These are phyloP conservation scores for Eubasilissa regina DNA, from an alignment of 1,140 invertebrate species.

Conservation along the genomic window DNA sequence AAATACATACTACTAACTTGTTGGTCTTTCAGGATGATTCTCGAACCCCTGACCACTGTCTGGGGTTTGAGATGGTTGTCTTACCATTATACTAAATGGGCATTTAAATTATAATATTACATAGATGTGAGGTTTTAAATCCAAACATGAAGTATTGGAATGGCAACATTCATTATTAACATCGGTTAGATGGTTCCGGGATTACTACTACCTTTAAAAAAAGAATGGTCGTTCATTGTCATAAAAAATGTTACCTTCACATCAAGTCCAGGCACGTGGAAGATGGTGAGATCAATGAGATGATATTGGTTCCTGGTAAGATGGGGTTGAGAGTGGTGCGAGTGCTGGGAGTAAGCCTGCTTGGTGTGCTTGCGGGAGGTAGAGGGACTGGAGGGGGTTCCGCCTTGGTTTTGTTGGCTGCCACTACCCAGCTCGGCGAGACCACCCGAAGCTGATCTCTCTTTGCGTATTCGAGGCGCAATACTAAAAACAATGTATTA, in stretches of 20 bases:
- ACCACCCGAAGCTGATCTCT: conserved; percentile 67
- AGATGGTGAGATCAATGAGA: conserved; percentile 89
- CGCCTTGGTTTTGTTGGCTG: conserved; percentile 20
- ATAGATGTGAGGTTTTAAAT: no score
- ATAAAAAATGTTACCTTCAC: conserved; percentile 80
- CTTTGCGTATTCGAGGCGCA: conserved; percentile 64
- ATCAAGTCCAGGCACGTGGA: conserved; percentile 95
- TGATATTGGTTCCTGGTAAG: conserved; percentile 70
- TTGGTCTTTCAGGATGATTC: no score
- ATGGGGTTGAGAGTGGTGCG: conserved; percentile 62
- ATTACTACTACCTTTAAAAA: no score
- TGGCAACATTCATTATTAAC: no score
- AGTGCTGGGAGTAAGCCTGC: conserved; percentile 63
- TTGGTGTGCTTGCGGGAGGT: conserved; percentile 66
- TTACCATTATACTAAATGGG: no score
- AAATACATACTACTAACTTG: no score
- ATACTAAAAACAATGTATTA: conserved; percentile 49
- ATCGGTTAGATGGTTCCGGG: no score
- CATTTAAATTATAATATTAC: no score
- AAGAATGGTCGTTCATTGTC: no score
- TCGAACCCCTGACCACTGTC: no score
- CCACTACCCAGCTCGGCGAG: conserved; percentile 60
- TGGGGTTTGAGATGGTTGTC: no score
- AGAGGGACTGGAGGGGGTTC: conserved; percentile 66
- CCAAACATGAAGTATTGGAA: no score